Evolutionary conservation across 1,140 invertebrate genomes (phyloP).

Genomic region (Maniola jurtina): DNA sequence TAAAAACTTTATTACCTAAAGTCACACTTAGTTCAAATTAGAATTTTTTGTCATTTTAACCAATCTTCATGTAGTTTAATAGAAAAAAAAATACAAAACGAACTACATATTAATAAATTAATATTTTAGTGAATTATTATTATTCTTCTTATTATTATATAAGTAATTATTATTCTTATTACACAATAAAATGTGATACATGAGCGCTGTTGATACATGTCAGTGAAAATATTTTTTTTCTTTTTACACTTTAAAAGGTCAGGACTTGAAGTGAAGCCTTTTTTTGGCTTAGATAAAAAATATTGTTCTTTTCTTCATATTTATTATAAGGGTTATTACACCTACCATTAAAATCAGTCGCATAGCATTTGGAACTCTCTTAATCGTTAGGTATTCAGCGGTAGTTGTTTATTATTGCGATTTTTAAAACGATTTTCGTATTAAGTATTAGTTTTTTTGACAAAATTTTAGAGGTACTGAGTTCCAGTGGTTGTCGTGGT

Average conservation of each 20-base stretch:
- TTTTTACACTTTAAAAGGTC: background rate
- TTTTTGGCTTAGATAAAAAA: too few relatives aligned
- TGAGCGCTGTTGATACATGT: constrained; percentile 10
- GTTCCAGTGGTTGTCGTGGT: too few relatives aligned
- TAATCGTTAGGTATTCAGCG: too few relatives aligned
- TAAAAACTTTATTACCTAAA: background rate
- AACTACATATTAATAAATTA: background rate
- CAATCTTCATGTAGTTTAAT: constrained; percentile 4
- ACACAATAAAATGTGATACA: constrained; percentile 7
- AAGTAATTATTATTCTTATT: background rate
- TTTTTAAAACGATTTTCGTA: too few relatives aligned
- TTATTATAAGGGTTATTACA: too few relatives aligned
- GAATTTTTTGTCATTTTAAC: background rate
- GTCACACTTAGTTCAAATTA: constrained; percentile 10
- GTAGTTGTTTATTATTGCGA: too few relatives aligned
- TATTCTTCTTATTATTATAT: background rate
- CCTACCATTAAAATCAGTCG: too few relatives aligned
- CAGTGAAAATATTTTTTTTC: constrained; percentile 2
- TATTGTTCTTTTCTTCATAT: too few relatives aligned
- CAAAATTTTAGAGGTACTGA: too few relatives aligned
- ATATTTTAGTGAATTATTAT: constrained; percentile 3
- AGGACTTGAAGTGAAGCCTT: too few relatives aligned
- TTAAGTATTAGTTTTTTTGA: too few relatives aligned
- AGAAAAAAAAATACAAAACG: background rate
- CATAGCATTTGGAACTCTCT: too few relatives aligned